These are phyloP conservation scores for Rafetus swinhoei DNA, from an alignment of 2,113 vertebrate species.

Conservation along the genomic window DNA sequence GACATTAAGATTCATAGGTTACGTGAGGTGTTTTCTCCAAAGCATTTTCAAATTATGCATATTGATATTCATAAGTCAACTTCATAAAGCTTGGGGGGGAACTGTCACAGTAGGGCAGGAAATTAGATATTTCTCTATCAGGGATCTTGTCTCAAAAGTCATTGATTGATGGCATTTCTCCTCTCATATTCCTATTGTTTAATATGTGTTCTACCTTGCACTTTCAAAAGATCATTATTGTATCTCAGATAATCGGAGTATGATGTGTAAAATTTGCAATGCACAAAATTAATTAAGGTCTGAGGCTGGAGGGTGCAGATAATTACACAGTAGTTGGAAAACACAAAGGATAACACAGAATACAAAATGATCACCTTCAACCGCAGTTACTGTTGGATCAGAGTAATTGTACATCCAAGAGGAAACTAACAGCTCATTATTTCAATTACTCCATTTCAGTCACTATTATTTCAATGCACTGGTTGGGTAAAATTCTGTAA, in stretches of 20 bases:
- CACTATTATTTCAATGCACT: neutral
- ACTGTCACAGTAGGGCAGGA: neutral
- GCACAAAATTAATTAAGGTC: neutral
- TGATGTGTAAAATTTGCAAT: neutral
- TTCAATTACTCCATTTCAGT: neutral
- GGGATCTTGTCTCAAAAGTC: neutral
- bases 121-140: neutral
- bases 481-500: neutral
- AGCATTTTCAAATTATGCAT: no score
- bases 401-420: neutral
- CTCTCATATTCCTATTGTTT: neutral
- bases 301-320: neutral
- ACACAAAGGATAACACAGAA: neutral
- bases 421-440: neutral
- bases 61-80: no score
- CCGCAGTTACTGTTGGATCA: neutral
- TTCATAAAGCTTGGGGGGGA: no score
- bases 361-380: neutral
- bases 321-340: neutral
- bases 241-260: neutral
- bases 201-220: neutral
- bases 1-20: no score
- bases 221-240: neutral
- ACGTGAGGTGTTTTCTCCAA: no score
- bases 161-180: neutral